Conservation (phyloP, 2,888 invertebrate genomes). For the Allophyes oxyacanthae region DNA sequence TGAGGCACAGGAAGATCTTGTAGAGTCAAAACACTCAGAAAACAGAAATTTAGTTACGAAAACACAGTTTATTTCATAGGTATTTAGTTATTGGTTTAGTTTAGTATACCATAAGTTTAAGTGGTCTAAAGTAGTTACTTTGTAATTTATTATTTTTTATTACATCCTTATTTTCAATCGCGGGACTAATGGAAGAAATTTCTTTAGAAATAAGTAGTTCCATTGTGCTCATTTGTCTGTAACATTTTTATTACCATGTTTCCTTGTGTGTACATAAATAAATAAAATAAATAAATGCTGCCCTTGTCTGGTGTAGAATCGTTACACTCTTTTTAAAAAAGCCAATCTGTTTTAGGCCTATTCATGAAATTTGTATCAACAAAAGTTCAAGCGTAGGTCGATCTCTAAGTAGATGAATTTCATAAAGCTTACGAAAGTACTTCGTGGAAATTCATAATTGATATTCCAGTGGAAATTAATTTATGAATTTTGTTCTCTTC, state of each 20-base stretch:
- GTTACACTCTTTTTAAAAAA: slow-evolving; percentile 6
- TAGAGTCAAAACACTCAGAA: slow-evolving; percentile 22
- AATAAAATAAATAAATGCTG: no score
- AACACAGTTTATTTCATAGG: slow-evolving; percentile 32
- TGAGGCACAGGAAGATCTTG: slow-evolving; percentile 40
- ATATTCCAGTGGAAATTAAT: slow-evolving; percentile 10
- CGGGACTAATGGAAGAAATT: no score
- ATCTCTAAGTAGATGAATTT: slow-evolving; percentile 23
- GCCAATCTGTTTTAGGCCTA: slow-evolving; percentile 4
- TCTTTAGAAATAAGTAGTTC: no score
- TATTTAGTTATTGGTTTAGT: no score
- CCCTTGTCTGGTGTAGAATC: slow-evolving; percentile 22
- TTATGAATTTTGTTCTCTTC: slow-evolving; percentile 2
- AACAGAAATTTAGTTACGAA: slow-evolving; percentile 37
- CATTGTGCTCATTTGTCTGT: no score
- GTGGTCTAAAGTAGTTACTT: no score
- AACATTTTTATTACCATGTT: no score
- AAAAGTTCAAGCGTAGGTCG: slow-evolving; percentile 19
- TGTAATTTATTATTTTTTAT: no score
- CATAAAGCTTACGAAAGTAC: slow-evolving; percentile 10
- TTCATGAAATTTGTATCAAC: slow-evolving; percentile 22
- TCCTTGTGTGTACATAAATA: no score
- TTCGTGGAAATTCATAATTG: slow-evolving; percentile 15
- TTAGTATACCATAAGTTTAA: no score
- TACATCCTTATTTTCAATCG: no score